Conservation (phyloP, 2,797 vertebrate species). For the Oophaga sylvatica region DNA sequence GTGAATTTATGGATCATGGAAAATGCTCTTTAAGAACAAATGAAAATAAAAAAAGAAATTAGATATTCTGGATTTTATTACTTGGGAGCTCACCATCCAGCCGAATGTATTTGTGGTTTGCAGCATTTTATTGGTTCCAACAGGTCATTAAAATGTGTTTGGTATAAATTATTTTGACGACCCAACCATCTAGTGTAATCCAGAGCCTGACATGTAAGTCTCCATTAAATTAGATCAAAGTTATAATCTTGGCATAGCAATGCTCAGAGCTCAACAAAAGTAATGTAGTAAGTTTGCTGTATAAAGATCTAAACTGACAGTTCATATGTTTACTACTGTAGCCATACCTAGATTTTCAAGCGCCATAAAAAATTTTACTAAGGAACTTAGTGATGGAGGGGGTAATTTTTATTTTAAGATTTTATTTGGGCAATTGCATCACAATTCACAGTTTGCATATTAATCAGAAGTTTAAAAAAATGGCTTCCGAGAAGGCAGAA, state of each 20-base stretch:
- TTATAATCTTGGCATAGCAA: not conserved
- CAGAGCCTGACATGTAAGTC: conserved; percentile 13
- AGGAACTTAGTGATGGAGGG: no score
- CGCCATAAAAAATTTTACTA: not conserved
- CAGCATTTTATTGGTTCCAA: conserved; percentile 40
- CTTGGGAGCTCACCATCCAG: conserved; percentile 18
- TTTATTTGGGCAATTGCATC: no score
- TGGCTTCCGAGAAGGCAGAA: no score
- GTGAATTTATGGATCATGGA: conserved; percentile 36
- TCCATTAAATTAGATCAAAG: conserved; percentile 31
- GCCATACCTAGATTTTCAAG: not conserved
- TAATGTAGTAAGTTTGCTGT: conserved; percentile 1
- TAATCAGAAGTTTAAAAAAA: no score
- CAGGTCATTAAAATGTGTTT: conserved; percentile 23
- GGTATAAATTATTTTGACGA: conserved; percentile 32
- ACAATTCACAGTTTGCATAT: no score
- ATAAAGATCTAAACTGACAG: not conserved
- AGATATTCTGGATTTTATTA: conserved; percentile 34
- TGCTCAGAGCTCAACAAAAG: not conserved
- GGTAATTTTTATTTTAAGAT: not conserved
- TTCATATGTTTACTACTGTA: not conserved
- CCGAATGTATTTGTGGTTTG: conserved; percentile 37
- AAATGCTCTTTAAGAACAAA: conserved; percentile 19
- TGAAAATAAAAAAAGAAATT: conserved; percentile 32
- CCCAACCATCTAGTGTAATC: not conserved